Conservation (phyloP, 2,113 vertebrate species). For the Hydropotes inermis region DNA sequence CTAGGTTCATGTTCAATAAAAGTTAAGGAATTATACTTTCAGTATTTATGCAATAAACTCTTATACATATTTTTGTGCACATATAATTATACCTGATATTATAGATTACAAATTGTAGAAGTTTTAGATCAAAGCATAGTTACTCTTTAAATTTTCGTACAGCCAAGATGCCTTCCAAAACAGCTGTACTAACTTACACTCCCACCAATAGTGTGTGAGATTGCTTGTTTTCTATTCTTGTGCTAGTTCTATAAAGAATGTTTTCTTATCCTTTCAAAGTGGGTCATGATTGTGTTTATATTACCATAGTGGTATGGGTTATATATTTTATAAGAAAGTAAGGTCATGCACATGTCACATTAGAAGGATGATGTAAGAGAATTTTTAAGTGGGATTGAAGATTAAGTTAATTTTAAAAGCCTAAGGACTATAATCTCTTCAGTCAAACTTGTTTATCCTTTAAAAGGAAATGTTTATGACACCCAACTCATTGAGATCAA, state of each 20-base stretch:
- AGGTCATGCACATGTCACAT: conserved; percentile 8
- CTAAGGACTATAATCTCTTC: conserved; percentile 54
- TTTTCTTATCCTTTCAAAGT: conserved; percentile 10
- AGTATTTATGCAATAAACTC: background rate
- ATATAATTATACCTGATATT: background rate
- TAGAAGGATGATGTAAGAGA: conserved; percentile 54
- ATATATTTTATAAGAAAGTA: conserved; percentile 31
- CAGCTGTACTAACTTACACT: background rate
- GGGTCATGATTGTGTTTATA: background rate
- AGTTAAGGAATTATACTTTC: background rate
- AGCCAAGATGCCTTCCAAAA: background rate
- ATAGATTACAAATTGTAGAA: background rate
- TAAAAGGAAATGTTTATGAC: conserved; percentile 63
- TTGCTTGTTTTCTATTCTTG: background rate
- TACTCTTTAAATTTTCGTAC: background rate
- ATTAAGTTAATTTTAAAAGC: conserved; percentile 69
- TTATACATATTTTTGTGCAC: background rate
- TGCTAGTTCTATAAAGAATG: background rate
- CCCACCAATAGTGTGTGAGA: background rate
- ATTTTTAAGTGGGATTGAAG: conserved; percentile 46
- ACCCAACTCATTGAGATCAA: conserved; percentile 50
- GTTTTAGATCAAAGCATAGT: background rate
- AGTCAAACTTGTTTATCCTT: conserved; percentile 51
- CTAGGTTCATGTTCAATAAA: background rate
- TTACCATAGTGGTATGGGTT: background rate